A percentile compares a stretch with the other conserved stretches of the same genome.
Conservation (phyloP, 2,797 vertebrate species). For the Lagodon rhomboides region DNA sequence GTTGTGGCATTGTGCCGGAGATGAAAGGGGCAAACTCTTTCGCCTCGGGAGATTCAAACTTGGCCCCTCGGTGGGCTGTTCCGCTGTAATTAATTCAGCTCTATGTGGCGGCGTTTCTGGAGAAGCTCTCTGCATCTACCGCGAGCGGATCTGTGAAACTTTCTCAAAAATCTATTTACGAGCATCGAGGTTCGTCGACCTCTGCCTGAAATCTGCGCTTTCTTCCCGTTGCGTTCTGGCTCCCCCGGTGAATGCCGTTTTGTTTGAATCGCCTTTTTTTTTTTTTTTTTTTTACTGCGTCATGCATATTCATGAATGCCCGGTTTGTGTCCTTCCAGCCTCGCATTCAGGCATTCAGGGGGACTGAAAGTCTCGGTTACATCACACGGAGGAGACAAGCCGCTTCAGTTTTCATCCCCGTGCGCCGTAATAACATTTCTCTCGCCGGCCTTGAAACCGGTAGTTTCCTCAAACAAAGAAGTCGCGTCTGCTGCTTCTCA, state of each 20-base stretch:
- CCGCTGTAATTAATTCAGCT: slow-evolving; percentile 71
- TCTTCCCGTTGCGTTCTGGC: slow-evolving; percentile 40
- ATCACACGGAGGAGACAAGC: slow-evolving; percentile 56
- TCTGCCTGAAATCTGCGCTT: slow-evolving; percentile 43
- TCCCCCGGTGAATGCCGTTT: slow-evolving; percentile 38
- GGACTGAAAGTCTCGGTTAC: slow-evolving; percentile 47
- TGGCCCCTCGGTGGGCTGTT: slow-evolving; percentile 73
- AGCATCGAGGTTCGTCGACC: slow-evolving; percentile 53
- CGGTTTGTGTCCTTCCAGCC: slow-evolving; percentile 66
- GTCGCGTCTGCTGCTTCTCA: slow-evolving; percentile 25
- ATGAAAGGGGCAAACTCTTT: slow-evolving; percentile 78
- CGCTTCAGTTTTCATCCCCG: slow-evolving; percentile 48
- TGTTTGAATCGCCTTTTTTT: slow-evolving; percentile 55
- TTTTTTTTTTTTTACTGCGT: slow-evolving; percentile 31
- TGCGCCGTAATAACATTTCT: slow-evolving; percentile 52
- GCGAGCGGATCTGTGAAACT: slow-evolving; percentile 67
- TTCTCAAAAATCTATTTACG: slow-evolving; percentile 67
- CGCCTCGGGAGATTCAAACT: slow-evolving; percentile 74
- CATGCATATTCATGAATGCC: slow-evolving; percentile 73
- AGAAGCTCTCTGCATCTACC: slow-evolving; percentile 49
- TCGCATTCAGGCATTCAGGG: slow-evolving; percentile 46
- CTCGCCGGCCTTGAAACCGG: slow-evolving; percentile 46
- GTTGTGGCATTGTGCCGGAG: slow-evolving; percentile 75
- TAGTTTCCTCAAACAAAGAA: slow-evolving; percentile 54
- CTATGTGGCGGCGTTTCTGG: slow-evolving; percentile 61